A percentile compares a stretch with the other conserved stretches of the same genome.
These are phyloP conservation scores for Halocaridina rubra DNA, from an alignment of 2,888 invertebrate species.

Conservation along the genomic window DNA sequence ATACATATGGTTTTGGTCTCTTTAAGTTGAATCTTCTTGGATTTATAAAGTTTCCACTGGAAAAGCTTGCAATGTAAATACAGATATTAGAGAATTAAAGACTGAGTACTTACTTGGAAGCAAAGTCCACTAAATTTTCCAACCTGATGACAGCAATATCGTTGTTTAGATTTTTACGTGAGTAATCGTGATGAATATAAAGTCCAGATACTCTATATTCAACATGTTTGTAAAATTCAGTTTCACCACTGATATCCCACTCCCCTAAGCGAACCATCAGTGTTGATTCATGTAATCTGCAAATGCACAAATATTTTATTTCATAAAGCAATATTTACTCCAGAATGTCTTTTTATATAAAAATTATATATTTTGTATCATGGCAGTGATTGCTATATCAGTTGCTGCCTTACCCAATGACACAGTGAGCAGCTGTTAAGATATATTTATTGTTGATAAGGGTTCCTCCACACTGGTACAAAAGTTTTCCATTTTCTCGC, in stretches of 20 bases:
- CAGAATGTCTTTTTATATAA: neutral
- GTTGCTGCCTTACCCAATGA: constrained; percentile 77
- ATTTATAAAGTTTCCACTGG: too few relatives aligned
- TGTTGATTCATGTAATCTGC: constrained; percentile 74
- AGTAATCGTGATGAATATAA: constrained; percentile 90
- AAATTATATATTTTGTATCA: neutral
- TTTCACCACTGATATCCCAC: constrained; percentile 95
- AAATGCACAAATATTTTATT: neutral
- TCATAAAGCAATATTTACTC: neutral
- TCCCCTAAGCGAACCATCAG: constrained; percentile 88
- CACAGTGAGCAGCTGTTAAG: constrained; percentile 91
- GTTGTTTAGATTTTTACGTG: constrained; percentile 93
- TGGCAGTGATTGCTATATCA: neutral
- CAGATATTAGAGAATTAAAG: too few relatives aligned
- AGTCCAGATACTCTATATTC: constrained; percentile 86
- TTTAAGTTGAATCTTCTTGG: too few relatives aligned
- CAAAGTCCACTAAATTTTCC: constrained; percentile 82
- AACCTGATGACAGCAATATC: constrained; percentile 92
- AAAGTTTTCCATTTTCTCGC: constrained; percentile 90
- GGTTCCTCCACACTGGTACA: constrained; percentile 93
- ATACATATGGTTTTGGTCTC: too few relatives aligned
- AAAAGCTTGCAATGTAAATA: too few relatives aligned
- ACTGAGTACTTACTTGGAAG: constrained; percentile 7
- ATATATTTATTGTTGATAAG: constrained; percentile 86
- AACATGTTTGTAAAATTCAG: constrained; percentile 92